A percentile compares a stretch with the other conserved stretches of the same genome.
Conservation (phyloP, 2,113 vertebrate genomes). For the Cephalopterus ornatus region DNA sequence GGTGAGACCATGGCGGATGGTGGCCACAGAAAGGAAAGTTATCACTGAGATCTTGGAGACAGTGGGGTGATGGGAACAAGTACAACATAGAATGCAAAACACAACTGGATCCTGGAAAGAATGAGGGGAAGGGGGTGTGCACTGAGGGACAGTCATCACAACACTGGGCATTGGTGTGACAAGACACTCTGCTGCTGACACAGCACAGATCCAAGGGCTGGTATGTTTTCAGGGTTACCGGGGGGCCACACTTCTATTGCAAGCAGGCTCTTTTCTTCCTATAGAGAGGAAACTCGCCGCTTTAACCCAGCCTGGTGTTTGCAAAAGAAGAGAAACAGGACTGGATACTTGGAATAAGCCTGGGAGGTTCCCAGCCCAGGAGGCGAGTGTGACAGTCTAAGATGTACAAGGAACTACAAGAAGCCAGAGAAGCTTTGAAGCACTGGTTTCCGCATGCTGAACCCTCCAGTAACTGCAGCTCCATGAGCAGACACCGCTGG, state of each 20-base stretch:
- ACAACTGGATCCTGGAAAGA: neutral
- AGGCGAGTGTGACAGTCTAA: neutral
- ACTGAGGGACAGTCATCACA: neutral
- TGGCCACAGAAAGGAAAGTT: neutral
- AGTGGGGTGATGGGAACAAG: neutral
- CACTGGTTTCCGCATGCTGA: constrained; percentile 14
- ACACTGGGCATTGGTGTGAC: neutral
- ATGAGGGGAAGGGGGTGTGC: neutral
- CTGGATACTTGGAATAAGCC: neutral
- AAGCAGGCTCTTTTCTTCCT: neutral
- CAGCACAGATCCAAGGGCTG: neutral
- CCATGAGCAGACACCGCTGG: neutral
- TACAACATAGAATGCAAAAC: neutral
- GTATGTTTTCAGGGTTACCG: neutral
- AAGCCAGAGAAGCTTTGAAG: constrained; percentile 57
- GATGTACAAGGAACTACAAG: neutral
- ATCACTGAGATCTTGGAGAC: neutral
- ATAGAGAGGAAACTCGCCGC: neutral
- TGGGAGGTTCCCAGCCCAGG: neutral
- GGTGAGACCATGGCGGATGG: neutral
- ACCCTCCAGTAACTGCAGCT: neutral
- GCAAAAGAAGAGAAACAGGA: neutral
- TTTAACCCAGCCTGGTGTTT: neutral
- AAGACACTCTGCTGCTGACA: neutral
- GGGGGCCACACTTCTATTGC: neutral